Conservation (phyloP, 1,140 invertebrate species). For the Drosophila lowei region DNA sequence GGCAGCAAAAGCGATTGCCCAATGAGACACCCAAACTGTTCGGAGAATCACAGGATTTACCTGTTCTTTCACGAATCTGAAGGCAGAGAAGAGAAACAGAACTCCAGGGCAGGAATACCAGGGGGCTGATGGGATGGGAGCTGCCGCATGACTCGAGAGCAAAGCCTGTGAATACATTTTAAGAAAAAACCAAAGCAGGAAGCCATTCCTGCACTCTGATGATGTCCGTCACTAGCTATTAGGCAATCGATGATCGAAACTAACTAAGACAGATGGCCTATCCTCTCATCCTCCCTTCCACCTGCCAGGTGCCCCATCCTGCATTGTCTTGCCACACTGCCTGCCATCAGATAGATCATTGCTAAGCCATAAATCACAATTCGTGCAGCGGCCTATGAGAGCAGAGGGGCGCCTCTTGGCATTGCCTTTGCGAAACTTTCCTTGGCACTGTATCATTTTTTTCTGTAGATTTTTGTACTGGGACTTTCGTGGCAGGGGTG, state of each 20-base stretch:
- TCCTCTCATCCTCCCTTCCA: not conserved
- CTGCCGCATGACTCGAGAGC: not conserved
- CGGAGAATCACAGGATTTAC: too few species aligned
- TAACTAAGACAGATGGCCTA: too few species aligned
- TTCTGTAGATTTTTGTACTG: constrained; percentile 55
- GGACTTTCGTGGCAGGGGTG: constrained; percentile 7
- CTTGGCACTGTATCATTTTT: constrained; percentile 72
- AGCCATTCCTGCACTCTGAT: too few species aligned
- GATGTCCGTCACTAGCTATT: too few species aligned
- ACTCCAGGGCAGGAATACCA: too few species aligned
- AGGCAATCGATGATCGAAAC: too few species aligned
- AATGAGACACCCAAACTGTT: too few species aligned
- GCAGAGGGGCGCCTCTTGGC: constrained; percentile 23
- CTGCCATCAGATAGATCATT: constrained; percentile 13
- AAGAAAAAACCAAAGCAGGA: too few species aligned
- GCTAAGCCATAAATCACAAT: constrained; percentile 44
- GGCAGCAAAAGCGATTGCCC: not conserved
- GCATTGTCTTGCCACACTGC: not conserved
- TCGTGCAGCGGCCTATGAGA: constrained; percentile 28
- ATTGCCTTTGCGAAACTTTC: constrained; percentile 51
- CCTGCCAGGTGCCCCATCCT: constrained; percentile 2
- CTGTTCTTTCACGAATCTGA: too few species aligned
- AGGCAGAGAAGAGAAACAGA: too few species aligned
- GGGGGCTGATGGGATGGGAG: not conserved
- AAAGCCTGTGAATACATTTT: too few species aligned